Evolutionary conservation across 2,888 invertebrate species (phyloP), one percentile per base, ranked within the genome.

Genomic region (Mythimna pallens): DNA sequence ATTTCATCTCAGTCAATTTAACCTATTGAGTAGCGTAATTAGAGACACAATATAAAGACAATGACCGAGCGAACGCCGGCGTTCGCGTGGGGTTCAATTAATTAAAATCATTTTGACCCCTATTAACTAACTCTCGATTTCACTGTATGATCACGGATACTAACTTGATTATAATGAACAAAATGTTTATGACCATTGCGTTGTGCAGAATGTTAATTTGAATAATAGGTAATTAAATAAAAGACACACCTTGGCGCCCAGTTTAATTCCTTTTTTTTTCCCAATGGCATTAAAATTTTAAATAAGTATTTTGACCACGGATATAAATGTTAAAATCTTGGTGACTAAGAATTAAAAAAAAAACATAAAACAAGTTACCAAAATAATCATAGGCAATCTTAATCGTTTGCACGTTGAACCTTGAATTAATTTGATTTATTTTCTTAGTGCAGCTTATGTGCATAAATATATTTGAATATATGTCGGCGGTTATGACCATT

Each of bases 391-490:
- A 63, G 25, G n/a, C 12, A 25, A 64, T 59, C 43, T 25, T 54
- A 64, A 63, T 54, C 30, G 12, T 64, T 61, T 43, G 61, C 62
- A 55, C 36, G 57, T 34, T 40, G 25, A 55, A 20, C 65, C 71
- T 76, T 69, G 57, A 55, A 50, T 57, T 0, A 6, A 5, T 65
- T 65, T 75, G 50, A 71, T 80, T 76, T 59, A 52, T 71, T 58
- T 65, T 7, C 9, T 12, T 43, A 55, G 30, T 55, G 47, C 57
- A 55, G 17, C 17, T 67, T 61, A 64, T 40, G 20, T 61, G 10
- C 30, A 62, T 54, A 50, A 17, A 14, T 63, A 55, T 34, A 52
- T 36, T 50, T n/a, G 7, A 30, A 40, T 30, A 25, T 25, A 25
- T 25, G 25, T 25, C 25, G 25, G 25, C 25, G 25, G 25, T 25